phyloP scores from a whole-genome alignment of 2,113 vertebrate species.

The Ammodytes dubius region DNA sequence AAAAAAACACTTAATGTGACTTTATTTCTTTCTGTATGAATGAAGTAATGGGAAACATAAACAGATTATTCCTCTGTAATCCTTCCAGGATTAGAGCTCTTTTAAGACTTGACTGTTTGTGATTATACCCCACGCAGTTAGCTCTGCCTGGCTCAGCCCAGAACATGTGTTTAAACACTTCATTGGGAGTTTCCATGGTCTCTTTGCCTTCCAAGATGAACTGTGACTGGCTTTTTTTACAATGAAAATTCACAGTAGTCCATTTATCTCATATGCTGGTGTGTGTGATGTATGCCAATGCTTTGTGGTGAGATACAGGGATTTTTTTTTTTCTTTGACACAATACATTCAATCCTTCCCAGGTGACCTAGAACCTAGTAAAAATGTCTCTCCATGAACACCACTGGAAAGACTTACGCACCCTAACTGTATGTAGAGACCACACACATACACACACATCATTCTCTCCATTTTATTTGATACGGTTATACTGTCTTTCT shows the following conservation, averaged over 20 bases:
- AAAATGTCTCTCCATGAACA: constrained; percentile 5
- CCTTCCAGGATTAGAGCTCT: constrained; percentile 71
- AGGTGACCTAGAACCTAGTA: constrained; percentile 21
- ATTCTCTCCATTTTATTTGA: constrained; percentile 19
- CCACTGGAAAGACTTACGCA: neutral
- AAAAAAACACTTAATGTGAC: constrained; percentile 53
- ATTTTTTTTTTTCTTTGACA: constrained; percentile 25
- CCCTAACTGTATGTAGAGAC: neutral
- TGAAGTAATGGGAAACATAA: constrained; percentile 76
- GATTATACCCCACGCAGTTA: constrained; percentile 81
- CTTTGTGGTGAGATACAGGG: constrained; percentile 14
- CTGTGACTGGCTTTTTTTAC: constrained; percentile 66
- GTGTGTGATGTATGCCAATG: constrained; percentile 56
- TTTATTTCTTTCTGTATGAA: constrained; percentile 64
- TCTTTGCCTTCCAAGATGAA: constrained; percentile 67
- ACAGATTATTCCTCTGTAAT: constrained; percentile 77
- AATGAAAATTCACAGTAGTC: constrained; percentile 76
- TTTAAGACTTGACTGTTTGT: constrained; percentile 77
- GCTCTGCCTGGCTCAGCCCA: constrained; percentile 62
- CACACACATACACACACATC: constrained; percentile 15
- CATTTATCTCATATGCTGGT: constrained; percentile 68
- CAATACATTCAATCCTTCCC: constrained; percentile 31
- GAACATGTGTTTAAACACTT: constrained; percentile 83
- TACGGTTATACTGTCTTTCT: constrained; percentile 23
- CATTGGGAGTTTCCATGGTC: constrained; percentile 72